phyloP scores from a whole-genome alignment of 2,888 invertebrate genomes.

The Cheilosia vulpina region DNA sequence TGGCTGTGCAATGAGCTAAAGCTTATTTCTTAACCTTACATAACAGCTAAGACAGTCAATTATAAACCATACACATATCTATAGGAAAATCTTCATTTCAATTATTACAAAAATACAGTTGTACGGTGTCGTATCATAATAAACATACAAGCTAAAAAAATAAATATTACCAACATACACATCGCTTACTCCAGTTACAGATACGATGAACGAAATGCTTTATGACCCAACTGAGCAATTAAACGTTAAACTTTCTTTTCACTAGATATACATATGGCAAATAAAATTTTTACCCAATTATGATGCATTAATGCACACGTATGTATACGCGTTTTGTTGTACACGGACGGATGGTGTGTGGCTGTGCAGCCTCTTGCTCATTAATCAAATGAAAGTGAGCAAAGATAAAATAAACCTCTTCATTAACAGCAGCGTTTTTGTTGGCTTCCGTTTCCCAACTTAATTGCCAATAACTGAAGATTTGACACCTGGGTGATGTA shows the following conservation, averaged over 20 bases:
- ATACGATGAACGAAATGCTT: slow-evolving; percentile 32
- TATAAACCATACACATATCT: slow-evolving; percentile 34
- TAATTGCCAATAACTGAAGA: slow-evolving; percentile 5
- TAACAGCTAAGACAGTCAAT: slow-evolving; percentile 17
- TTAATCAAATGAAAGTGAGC: slow-evolving; percentile 67
- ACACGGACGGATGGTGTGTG: slow-evolving; percentile 33
- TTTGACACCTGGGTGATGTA: neutral
- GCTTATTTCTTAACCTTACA: slow-evolving; percentile 19
- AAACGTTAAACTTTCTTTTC: slow-evolving; percentile 68
- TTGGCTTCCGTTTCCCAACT: slow-evolving; percentile 19
- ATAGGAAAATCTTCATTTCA: slow-evolving; percentile 23
- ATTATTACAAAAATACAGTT: slow-evolving; percentile 12
- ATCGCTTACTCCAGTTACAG: slow-evolving; percentile 17
- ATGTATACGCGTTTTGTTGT: slow-evolving; percentile 14
- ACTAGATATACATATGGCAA: slow-evolving; percentile 43
- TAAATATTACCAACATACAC: slow-evolving; percentile 5
- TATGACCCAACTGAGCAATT: slow-evolving; percentile 64
- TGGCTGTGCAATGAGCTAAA: slow-evolving; percentile 10
- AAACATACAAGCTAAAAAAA: slow-evolving; percentile 5
- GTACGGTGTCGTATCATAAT: slow-evolving; percentile 21
- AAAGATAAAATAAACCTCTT: slow-evolving; percentile 38
- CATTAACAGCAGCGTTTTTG: slow-evolving; percentile 22
- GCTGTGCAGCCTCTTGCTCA: slow-evolving; percentile 15
- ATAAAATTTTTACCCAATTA: slow-evolving; percentile 64
- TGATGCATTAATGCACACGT: slow-evolving; percentile 65